Evolutionary conservation across 1,140 invertebrate species (phyloP).

Genomic region (Heliconius congener): DNA sequence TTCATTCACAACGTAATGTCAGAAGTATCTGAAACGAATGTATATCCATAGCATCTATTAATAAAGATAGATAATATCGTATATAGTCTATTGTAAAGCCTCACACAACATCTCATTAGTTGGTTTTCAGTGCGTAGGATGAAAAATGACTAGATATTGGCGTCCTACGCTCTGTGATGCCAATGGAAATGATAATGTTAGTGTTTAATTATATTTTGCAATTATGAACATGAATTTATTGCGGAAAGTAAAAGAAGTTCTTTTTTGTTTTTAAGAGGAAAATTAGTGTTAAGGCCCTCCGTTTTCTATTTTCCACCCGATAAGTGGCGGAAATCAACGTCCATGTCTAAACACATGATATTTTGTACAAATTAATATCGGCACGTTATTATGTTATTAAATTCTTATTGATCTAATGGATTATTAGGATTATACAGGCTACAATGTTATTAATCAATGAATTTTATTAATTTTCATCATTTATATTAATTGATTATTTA

Average conservation of each 20-base stretch:
- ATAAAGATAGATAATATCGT: constrained; percentile 7
- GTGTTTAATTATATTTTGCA: not conserved
- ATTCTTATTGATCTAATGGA: not conserved
- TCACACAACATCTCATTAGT: constrained; percentile 27
- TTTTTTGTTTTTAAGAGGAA: not conserved
- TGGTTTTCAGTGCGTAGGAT: constrained; percentile 30
- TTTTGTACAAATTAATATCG: no score
- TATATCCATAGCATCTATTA: not conserved
- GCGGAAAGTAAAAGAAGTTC: not conserved
- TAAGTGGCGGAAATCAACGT: no score
- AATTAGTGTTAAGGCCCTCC: not conserved
- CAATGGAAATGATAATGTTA: not conserved
- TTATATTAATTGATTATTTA: no score
- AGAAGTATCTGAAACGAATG: not conserved
- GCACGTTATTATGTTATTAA: not conserved
- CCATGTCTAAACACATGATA: no score
- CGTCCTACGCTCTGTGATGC: constrained; percentile 18
- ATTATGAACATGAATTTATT: not conserved
- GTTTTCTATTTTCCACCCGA: not conserved
- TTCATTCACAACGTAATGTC: not conserved
- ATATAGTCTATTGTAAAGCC: constrained; percentile 10
- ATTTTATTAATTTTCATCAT: no score
- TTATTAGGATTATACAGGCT: not conserved
- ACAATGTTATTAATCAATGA: not conserved
- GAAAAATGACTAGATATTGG: constrained; percentile 15